These are phyloP conservation scores for Austrolebias charrua DNA, from an alignment of 2,797 vertebrate species.

Conservation along the genomic window DNA sequence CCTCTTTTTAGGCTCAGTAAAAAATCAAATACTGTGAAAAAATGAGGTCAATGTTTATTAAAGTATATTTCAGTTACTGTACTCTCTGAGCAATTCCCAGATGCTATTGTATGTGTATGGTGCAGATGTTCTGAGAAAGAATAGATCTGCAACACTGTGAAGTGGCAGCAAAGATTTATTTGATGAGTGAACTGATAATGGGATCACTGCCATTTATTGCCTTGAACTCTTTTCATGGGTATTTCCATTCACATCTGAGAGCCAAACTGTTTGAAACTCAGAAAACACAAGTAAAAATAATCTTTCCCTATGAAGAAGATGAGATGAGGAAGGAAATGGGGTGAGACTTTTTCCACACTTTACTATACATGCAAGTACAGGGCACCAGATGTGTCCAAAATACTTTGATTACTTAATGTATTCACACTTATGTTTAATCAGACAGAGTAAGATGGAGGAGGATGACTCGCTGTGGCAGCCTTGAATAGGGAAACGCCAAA, in stretches of 20 bases:
- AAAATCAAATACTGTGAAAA: slow-evolving; percentile 28
- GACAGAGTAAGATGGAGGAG: too few relatives aligned
- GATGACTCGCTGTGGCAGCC: too few relatives aligned
- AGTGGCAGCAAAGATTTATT: slow-evolving; percentile 44
- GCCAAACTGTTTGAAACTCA: slow-evolving; percentile 43
- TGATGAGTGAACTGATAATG: slow-evolving; percentile 42
- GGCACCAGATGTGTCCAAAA: too few relatives aligned
- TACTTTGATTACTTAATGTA: too few relatives aligned
- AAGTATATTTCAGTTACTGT: slow-evolving; percentile 39
- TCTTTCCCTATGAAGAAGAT: neutral
- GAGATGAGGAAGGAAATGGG: too few relatives aligned
- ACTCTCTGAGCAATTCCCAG: slow-evolving; percentile 25
- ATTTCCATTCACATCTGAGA: slow-evolving; percentile 48
- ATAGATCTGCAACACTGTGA: slow-evolving; percentile 16
- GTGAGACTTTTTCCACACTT: too few relatives aligned
- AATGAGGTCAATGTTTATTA: slow-evolving; percentile 44
- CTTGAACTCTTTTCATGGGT: slow-evolving; percentile 53
- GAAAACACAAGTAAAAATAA: slow-evolving; percentile 36
- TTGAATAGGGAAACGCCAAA: too few relatives aligned
- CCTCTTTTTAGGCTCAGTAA: slow-evolving; percentile 22
- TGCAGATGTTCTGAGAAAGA: slow-evolving; percentile 25
- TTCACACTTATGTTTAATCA: too few relatives aligned
- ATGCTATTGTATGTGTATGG: slow-evolving; percentile 14
- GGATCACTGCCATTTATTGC: slow-evolving; percentile 49
- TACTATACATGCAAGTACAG: too few relatives aligned